Evolutionary conservation across 2,113 vertebrate genomes (phyloP).

Genomic region (Paratilapia polleni): DNA sequence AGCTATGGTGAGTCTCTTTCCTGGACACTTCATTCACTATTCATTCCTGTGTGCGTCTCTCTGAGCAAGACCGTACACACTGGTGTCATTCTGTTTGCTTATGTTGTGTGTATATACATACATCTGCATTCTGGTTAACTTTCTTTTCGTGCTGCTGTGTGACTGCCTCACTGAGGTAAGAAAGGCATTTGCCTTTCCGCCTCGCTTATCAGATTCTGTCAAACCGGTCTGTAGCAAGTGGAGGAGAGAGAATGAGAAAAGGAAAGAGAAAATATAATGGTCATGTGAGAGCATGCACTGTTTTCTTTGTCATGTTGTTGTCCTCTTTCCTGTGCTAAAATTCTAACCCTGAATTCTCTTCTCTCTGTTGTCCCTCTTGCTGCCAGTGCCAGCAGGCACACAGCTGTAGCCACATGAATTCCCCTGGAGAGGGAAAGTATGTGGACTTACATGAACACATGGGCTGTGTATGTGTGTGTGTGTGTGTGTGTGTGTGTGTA

Average conservation of each 20-base stretch:
- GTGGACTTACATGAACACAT: conserved; percentile 54
- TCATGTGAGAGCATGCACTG: conserved; percentile 30
- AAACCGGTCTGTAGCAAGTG: conserved; percentile 47
- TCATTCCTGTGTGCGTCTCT: conserved; percentile 12
- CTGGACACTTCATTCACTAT: conserved; percentile 49
- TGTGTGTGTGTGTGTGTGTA: background rate
- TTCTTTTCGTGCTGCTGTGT: conserved; percentile 28
- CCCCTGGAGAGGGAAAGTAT: conserved; percentile 59
- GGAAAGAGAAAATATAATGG: conserved; percentile 46
- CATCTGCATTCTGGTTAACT: conserved; percentile 38
- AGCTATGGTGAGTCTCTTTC: conserved; percentile 39
- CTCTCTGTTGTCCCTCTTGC: conserved; percentile 46
- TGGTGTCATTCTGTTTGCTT: conserved; percentile 7
- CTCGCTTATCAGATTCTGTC: conserved; percentile 75
- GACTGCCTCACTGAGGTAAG: conserved; percentile 31
- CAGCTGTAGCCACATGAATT: conserved; percentile 73
- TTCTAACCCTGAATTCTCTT: conserved; percentile 19
- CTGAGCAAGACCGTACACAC: background rate
- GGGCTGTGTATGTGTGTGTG: conserved; percentile 29
- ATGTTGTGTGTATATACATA: background rate
- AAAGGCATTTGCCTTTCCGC: conserved; percentile 68
- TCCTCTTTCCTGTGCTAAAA: conserved; percentile 56
- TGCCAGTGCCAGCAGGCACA: conserved; percentile 68
- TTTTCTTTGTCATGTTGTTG: conserved; percentile 42
- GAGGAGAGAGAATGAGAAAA: conserved; percentile 37